A percentile compares a stretch with the other conserved stretches of the same genome.
Conservation (phyloP, 2,888 invertebrate genomes). For the Odontocolon sp. region DNA sequence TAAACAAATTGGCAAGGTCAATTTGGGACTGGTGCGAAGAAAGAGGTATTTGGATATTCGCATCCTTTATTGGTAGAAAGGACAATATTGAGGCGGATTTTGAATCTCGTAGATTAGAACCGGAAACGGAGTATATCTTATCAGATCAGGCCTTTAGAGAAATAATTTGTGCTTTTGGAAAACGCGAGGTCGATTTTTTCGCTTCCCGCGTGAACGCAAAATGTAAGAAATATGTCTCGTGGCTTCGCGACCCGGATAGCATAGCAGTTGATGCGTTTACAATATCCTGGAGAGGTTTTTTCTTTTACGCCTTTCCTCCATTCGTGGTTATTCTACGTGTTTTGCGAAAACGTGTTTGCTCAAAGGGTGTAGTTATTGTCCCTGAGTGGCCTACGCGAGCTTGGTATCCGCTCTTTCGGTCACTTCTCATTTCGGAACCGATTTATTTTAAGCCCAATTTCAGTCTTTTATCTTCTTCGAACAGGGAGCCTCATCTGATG, state of each 20-base stretch:
- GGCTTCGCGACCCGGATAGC: conserved; percentile 14
- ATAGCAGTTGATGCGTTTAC: conserved; percentile 38
- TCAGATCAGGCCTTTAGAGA: too few species aligned
- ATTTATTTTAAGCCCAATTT: too few species aligned
- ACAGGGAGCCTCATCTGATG: neutral
- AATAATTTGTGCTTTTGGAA: too few species aligned
- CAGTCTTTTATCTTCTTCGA: too few species aligned
- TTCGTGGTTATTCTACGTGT: conserved; percentile 19
- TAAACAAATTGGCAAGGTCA: neutral
- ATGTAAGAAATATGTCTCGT: conserved; percentile 12
- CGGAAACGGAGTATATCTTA: conserved; percentile 13
- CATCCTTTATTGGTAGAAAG: conserved; percentile 22
- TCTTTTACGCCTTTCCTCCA: conserved; percentile 23
- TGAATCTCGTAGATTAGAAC: conserved; percentile 11
- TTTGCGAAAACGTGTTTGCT: neutral
- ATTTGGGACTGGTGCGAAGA: conserved; percentile 28
- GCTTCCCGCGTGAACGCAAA: conserved; percentile 25
- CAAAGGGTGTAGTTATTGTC: conserved; percentile 16
- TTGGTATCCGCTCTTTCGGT: conserved; percentile 21
- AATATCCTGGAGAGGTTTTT: neutral
- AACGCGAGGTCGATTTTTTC: conserved; percentile 23
- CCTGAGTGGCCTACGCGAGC: conserved; percentile 40
- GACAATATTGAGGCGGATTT: conserved; percentile 27
- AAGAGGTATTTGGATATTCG: conserved; percentile 30
- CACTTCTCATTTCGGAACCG: conserved; percentile 4